Evolutionary conservation across 2,888 invertebrate species (phyloP).

Genomic region (Protodeltote pygarga): DNA sequence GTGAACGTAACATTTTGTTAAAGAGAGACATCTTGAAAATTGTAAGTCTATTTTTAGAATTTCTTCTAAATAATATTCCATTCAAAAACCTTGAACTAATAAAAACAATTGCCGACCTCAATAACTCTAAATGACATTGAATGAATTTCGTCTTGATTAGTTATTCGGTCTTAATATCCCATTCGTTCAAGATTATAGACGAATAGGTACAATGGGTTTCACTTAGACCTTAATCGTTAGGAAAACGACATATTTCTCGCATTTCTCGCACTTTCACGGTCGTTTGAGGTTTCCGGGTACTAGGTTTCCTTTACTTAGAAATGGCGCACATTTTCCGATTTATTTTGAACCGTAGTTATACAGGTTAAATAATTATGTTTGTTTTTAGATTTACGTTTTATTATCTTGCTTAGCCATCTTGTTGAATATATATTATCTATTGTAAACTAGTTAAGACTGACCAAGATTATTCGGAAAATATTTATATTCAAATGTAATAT

Average conservation of each 20-base stretch:
- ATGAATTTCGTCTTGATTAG: too few relatives aligned
- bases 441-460: constrained; percentile 2
- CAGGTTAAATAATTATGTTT: too few relatives aligned
- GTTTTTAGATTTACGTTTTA: too few relatives aligned
- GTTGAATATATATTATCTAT: constrained; percentile 3
- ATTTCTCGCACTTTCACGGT: background rate
- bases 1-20: too few relatives aligned
- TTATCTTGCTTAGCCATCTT: too few relatives aligned
- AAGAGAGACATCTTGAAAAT: too few relatives aligned
- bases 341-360: background rate
- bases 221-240: constrained; percentile 19
- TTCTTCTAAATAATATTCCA: background rate
- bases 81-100: background rate
- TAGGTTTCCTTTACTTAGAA: background rate
- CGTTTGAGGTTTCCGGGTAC: background rate
- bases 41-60: too few relatives aligned
- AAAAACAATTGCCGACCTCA: background rate
- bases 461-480: background rate
- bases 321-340: background rate
- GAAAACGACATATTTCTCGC: constrained; percentile 10
- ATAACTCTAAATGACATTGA: background rate
- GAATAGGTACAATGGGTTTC: constrained; percentile 34
- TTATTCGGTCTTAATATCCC: background rate
- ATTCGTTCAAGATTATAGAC: too few relatives aligned
- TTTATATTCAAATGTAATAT: constrained; percentile 3